Evolutionary conservation across 1,140 invertebrate genomes (phyloP).

Genomic region (Aphidius ervi): DNA sequence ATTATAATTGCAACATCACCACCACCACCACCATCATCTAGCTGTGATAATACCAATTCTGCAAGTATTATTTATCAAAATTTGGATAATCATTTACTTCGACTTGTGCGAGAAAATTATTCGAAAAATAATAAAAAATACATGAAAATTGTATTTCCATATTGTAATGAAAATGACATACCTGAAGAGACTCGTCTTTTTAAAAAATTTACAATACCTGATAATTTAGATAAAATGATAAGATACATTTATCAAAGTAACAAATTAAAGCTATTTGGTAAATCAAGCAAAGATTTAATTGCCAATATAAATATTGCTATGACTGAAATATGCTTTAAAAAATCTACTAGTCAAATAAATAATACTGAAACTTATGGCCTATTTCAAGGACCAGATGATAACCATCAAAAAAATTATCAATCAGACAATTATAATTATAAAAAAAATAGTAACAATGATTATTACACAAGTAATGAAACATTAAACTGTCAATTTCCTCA

Average conservation of each 20-base stretch:
- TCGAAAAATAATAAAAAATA: constrained; percentile 36
- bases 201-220: constrained; percentile 38
- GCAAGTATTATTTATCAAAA: constrained; percentile 36
- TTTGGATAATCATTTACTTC: constrained; percentile 40
- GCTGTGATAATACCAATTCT: neutral
- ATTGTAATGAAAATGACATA: constrained; percentile 41
- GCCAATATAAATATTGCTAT: constrained; percentile 40
- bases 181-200: constrained; percentile 43
- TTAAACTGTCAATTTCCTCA: constrained; percentile 6
- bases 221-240: constrained; percentile 41
- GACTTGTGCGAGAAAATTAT: constrained; percentile 41
- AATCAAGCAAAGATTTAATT: constrained; percentile 34
- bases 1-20: constrained; percentile 44
- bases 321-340: constrained; percentile 27
- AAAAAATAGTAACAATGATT: constrained; percentile 3
- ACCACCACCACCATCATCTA: constrained; percentile 9
- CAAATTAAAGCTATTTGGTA: constrained; percentile 29
- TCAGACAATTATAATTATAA: constrained; percentile 7
- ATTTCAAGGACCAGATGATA: neutral
- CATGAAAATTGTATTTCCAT: constrained; percentile 44
- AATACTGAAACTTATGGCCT: constrained; percentile 34
- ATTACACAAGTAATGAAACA: neutral
- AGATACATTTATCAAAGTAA: constrained; percentile 39
- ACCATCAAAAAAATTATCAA: neutral
- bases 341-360: constrained; percentile 24